Conservation (phyloP, 2,888 invertebrate species). For the Encarsia formosa region DNA sequence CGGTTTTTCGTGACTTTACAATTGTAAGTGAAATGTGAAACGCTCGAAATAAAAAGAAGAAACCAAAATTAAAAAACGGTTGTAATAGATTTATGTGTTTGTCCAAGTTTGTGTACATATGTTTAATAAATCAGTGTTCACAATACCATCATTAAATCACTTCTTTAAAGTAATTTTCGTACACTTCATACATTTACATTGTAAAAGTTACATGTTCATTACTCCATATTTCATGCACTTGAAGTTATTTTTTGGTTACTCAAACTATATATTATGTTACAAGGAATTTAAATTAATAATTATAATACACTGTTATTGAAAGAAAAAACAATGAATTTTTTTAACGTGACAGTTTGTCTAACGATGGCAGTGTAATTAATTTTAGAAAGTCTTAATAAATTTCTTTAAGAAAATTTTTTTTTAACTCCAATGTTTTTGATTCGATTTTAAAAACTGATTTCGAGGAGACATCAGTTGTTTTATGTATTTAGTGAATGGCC, state of each 20-base stretch:
- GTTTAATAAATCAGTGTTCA: conserved; percentile 12
- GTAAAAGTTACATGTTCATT: conserved; percentile 18
- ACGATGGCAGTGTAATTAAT: neutral
- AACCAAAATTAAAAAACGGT: conserved; percentile 3
- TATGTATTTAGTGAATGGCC: conserved; percentile 27
- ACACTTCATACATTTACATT: conserved; percentile 9
- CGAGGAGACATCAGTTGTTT: conserved; percentile 5
- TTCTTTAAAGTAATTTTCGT: conserved; percentile 1
- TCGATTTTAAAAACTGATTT: conserved; percentile 1
- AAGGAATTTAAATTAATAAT: neutral
- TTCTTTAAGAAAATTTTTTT: neutral
- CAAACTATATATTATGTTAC: neutral
- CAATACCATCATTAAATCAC: conserved; percentile 9
- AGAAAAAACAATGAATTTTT: neutral
- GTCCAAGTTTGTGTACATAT: conserved; percentile 4
- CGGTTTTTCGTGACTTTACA: conserved; percentile 25
- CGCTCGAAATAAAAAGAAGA: conserved; percentile 10
- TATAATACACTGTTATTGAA: neutral
- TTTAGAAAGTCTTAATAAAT: conserved; percentile 20
- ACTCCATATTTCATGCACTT: too few relatives aligned
- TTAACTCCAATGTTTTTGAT: too few relatives aligned
- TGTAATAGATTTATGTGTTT: too few relatives aligned
- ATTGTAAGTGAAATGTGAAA: conserved; percentile 18
- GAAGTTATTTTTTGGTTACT: too few relatives aligned
- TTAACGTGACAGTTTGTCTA: neutral